Evolutionary conservation across 2,113 vertebrate species (phyloP).

Genomic region (Arvicanthis niloticus): DNA sequence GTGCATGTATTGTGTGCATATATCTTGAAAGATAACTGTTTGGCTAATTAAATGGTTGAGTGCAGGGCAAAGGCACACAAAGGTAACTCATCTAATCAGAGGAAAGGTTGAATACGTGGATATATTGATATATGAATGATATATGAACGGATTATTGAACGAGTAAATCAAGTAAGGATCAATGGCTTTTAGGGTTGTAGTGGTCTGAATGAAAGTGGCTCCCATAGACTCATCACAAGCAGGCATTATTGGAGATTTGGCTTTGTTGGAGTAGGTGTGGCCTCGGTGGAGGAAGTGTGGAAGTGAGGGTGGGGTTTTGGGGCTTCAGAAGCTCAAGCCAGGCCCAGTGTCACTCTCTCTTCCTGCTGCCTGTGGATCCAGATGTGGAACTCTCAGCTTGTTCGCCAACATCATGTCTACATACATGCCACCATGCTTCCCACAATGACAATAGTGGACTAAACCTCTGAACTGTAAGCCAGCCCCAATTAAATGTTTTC

Average conservation of each 20-base stretch:
- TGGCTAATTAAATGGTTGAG: conserved; percentile 7
- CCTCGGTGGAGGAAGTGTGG: not conserved
- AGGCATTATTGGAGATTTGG: not conserved
- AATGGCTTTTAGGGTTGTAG: not conserved
- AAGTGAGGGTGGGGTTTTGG: not conserved
- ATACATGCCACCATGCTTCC: not conserved
- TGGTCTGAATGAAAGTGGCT: not conserved
- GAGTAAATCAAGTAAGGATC: conserved; percentile 55
- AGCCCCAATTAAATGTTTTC: not conserved
- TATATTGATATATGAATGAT: not conserved
- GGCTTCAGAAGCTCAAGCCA: not conserved
- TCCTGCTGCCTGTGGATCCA: not conserved
- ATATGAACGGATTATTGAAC: not conserved
- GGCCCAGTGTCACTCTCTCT: not conserved
- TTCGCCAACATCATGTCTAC: not conserved
- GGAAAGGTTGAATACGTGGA: not conserved
- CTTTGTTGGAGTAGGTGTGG: not conserved
- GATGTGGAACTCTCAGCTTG: not conserved
- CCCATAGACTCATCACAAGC: not conserved
- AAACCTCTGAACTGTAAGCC: not conserved
- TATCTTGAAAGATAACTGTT: not conserved
- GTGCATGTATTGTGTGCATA: not conserved
- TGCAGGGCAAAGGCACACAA: conserved; percentile 3
- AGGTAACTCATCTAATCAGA: not conserved
- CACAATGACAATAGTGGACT: not conserved